Conservation (phyloP, 1,140 invertebrate genomes). For the Bilobella aurantiaca region DNA sequence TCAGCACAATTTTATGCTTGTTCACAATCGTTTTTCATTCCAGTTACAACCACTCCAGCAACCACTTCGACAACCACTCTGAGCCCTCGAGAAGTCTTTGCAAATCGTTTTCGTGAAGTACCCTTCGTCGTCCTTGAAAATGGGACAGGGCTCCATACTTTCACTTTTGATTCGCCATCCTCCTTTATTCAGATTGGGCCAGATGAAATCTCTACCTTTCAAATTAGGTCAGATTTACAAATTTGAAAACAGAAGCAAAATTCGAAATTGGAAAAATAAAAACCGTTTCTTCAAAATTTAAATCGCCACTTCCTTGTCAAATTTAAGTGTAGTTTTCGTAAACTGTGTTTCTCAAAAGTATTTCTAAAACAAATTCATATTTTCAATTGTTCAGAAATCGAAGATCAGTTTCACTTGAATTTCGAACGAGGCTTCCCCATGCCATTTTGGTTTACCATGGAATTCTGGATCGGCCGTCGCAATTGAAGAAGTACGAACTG, state of each 20-base stretch:
- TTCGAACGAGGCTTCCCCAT: slow-evolving; percentile 71
- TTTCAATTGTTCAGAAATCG: slow-evolving; percentile 58
- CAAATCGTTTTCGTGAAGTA: slow-evolving; percentile 7
- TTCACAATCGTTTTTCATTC: background rate
- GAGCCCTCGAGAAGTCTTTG: background rate
- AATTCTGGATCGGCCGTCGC: slow-evolving; percentile 64
- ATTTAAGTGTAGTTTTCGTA: too few species aligned
- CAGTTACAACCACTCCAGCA: background rate
- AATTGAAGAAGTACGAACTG: slow-evolving; percentile 65
- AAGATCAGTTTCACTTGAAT: slow-evolving; percentile 75
- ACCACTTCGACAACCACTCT: background rate
- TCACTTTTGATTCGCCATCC: slow-evolving; percentile 76
- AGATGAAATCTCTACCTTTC: slow-evolving; percentile 70
- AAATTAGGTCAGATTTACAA: slow-evolving; percentile 53
- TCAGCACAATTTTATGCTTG: background rate
- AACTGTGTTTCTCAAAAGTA: too few species aligned
- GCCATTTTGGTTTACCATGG: slow-evolving; percentile 78
- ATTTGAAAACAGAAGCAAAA: too few species aligned
- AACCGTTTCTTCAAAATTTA: too few species aligned
- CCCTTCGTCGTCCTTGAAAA: slow-evolving; percentile 16
- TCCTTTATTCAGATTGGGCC: slow-evolving; percentile 78
- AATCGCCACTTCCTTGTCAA: too few species aligned
- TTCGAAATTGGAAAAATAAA: background rate
- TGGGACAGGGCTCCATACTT: slow-evolving; percentile 40
- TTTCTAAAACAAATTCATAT: too few species aligned